Base-by-base conservation (phyloP, 2,113 vertebrate genomes). In the Elephantulus edwardii region DNA sequence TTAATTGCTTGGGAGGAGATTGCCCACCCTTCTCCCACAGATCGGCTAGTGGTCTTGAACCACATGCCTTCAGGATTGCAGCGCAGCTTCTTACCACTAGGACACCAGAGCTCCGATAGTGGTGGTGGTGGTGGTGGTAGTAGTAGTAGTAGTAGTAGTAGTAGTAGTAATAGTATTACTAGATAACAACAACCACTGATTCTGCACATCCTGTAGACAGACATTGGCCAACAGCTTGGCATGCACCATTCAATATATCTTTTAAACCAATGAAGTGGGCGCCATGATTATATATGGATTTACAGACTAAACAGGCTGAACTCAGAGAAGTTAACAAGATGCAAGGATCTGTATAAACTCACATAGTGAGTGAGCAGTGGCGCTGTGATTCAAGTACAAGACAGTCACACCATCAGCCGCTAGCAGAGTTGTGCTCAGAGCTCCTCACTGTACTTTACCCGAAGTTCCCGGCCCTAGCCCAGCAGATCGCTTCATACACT, bases 261-360 rank as follows among this genome's bases (percentile, higher is more conserved):
- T 28, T 77, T 22, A 50, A 78, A 77, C 30, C 64, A 88, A 5
- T 30, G 46, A 72, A 17, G 22, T 1, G 6, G n/a, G 5, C 30
- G 60, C 35, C 82, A 58, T 40, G 8, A 40, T 54, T 80, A 48
- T n/a, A 20, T 76, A 33, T 22, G 28, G 19, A 64, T 81, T 81
- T 62, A 54, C 10, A 66, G 50, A 87, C 2, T 38, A 74, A 62
- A 20, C 40, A 68, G 72, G 19, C 2, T 64, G 16, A 48, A 46
- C 46, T 88, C 80, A 76, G 70, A 52, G 82, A 91, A 74, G 44
- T 88, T 80, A 83, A 52, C 3, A n/a, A n/a, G n/a, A n/a, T n/a
- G n/a, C n/a, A n/a, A n/a, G 13, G n/a, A 77, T 2, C 1, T 30
- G 30, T 11, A 79, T 19, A 74, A 70, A 75, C 26, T 78, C 50